Percentiles rank a stretch among this genome's conserved stretches.
Conservation (phyloP, 2,113 vertebrate genomes). For the Oxygymnocypris stewartii region DNA sequence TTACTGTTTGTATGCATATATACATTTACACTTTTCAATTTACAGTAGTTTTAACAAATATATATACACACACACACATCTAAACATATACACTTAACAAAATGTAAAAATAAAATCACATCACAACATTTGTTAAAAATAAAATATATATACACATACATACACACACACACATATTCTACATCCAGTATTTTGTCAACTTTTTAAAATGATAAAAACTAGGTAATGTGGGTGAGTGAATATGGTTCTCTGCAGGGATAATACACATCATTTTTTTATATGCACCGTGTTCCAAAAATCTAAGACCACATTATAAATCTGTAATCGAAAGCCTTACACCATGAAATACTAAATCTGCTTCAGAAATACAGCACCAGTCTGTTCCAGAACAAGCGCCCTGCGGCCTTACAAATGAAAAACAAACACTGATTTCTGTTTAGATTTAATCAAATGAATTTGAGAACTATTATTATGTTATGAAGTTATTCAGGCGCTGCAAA, state of each 20-base stretch:
- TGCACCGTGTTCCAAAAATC: not conserved
- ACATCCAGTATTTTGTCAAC: no score
- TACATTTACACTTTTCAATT: no score
- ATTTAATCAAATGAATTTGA: not conserved
- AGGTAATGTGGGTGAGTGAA: not conserved
- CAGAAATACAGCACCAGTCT: not conserved
- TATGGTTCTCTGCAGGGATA: not conserved
- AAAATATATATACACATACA: no score
- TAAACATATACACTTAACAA: no score
- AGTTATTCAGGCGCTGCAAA: not conserved
- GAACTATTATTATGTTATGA: not conserved
- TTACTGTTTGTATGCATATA: no score
- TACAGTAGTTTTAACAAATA: no score
- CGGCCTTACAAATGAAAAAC: not conserved
- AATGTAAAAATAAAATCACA: no score
- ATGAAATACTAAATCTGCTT: not conserved
- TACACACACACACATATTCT: no score
- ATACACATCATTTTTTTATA: not conserved
- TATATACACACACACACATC: no score
- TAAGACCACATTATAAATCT: not conserved
- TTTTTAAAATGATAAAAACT: no score
- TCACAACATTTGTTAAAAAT: no score
- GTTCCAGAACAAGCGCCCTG: not conserved
- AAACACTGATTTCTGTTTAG: slow-evolving; percentile 7
- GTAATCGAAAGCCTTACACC: not conserved